Conservation (phyloP, 64 coral and sea anemone species). For the Montipora foliosa region DNA sequence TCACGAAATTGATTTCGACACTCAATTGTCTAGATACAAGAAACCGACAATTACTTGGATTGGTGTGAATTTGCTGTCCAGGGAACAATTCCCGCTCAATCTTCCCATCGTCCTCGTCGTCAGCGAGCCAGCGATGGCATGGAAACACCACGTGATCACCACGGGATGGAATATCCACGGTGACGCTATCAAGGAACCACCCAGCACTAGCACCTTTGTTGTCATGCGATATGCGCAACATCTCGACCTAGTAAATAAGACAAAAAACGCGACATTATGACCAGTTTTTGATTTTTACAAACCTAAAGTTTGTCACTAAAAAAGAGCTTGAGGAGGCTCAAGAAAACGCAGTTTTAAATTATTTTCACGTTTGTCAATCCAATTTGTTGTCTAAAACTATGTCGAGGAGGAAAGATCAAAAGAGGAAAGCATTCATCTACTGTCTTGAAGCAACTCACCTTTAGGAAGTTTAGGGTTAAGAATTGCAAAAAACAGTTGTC, state of each 20-base stretch:
- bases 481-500: too few species aligned
- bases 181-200: constrained; percentile 90
- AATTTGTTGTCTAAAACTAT: too few species aligned
- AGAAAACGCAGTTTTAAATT: too few species aligned
- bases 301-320: too few species aligned
- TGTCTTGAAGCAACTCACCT: too few species aligned
- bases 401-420: too few species aligned
- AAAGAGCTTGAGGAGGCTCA: too few species aligned
- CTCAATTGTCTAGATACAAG: background rate
- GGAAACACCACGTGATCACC: constrained; percentile 84
- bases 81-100: constrained; percentile 86
- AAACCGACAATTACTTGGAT: constrained; percentile 13
- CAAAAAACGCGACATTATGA: too few species aligned
- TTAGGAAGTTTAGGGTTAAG: too few species aligned
- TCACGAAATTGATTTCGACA: background rate
- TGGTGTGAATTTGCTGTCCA: constrained; percentile 42
- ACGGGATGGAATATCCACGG: constrained; percentile 85
- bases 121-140: constrained; percentile 88
- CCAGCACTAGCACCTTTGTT: constrained; percentile 71
- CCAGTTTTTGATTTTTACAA: too few species aligned
- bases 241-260: constrained; percentile 48
- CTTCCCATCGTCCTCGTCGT: constrained; percentile 90
- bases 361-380: too few species aligned
- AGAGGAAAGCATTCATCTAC: too few species aligned
- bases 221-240: constrained; percentile 85